Conservation (phyloP, 2,113 vertebrate species). For the Alligator mississippiensis region DNA sequence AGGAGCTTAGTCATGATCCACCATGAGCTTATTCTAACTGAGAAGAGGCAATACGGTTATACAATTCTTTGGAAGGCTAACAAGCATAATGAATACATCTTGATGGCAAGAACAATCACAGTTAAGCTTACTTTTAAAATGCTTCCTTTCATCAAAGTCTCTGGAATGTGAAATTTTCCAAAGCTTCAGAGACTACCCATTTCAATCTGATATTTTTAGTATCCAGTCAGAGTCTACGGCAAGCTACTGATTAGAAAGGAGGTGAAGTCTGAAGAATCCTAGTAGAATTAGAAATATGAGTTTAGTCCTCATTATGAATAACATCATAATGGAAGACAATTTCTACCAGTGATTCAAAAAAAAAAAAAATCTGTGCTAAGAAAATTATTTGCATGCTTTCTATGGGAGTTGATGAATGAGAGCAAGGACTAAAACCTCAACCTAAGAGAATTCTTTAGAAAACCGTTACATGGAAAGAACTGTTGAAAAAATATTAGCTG, state of each 20-base stretch:
- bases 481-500: neutral
- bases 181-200: neutral
- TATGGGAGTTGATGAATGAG: neutral
- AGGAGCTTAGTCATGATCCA: neutral
- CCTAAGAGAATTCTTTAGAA: neutral
- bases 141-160: neutral
- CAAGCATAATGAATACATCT: neutral
- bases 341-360: neutral
- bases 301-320: neutral
- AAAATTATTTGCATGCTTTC: neutral
- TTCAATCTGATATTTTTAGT: neutral
- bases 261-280: neutral
- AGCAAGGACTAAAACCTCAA: neutral
- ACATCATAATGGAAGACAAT: neutral
- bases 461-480: neutral
- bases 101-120: neutral
- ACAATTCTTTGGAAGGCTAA: neutral
- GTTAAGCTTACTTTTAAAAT: neutral
- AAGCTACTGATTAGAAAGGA: neutral
- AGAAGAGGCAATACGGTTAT: neutral
- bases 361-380: neutral
- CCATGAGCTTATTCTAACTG: neutral
- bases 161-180: neutral
- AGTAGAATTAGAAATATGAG: neutral
- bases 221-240: neutral